Percentiles rank a stretch among this genome's conserved stretches.
phyloP scores from a whole-genome alignment of 1,140 invertebrate genomes.

The Drosophila suzukii region DNA sequence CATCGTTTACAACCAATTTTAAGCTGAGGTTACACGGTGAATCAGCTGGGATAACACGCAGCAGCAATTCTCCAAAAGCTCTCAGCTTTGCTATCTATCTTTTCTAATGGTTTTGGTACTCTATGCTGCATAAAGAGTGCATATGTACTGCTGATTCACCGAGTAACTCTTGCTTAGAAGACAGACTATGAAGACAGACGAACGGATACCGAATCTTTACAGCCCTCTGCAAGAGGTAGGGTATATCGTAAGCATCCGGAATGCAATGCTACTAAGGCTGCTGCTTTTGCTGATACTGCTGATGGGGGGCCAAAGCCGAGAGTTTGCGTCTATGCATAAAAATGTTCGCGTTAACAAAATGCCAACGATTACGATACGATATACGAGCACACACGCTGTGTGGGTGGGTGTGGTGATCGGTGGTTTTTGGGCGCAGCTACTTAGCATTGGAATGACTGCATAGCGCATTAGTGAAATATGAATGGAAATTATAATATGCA shows the following conservation, averaged over 20 bases:
- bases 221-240: slow-evolving; percentile 28
- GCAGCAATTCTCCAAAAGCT: no score
- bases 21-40: neutral
- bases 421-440: slow-evolving; percentile 52
- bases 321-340: slow-evolving; percentile 68
- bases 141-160: no score
- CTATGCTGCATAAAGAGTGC: no score
- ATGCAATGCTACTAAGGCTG: slow-evolving; percentile 45
- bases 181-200: neutral
- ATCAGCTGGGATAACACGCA: neutral
- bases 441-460: slow-evolving; percentile 66
- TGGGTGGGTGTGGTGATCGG: slow-evolving; percentile 38
- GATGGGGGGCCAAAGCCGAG: slow-evolving; percentile 43
- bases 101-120: no score
- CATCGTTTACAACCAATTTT: neutral
- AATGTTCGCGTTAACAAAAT: slow-evolving; percentile 58
- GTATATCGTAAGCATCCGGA: slow-evolving; percentile 35
- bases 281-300: slow-evolving; percentile 42
- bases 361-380: slow-evolving; percentile 62
- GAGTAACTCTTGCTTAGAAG: neutral
- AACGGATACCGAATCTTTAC: slow-evolving; percentile 7
- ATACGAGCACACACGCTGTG: slow-evolving; percentile 39
- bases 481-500: slow-evolving; percentile 54
- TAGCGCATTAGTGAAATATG: slow-evolving; percentile 56
- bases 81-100: no score